Percentiles rank a stretch among this genome's conserved stretches.
phyloP scores from a whole-genome alignment of 2,888 invertebrate species.

The Caprella mutica region DNA sequence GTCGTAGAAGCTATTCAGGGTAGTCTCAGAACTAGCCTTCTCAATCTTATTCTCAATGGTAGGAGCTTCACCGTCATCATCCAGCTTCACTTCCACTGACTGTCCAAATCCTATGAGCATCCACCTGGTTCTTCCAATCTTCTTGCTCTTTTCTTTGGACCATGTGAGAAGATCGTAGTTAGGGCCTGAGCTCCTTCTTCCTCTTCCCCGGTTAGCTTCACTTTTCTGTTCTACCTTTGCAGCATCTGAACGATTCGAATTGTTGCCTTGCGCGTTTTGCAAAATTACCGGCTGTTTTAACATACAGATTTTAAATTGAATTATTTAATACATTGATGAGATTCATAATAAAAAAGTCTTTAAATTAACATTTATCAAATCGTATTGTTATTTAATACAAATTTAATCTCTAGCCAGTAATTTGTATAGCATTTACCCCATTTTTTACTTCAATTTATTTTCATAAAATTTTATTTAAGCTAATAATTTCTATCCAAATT shows the following conservation, averaged over 20 bases:
- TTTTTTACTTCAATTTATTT: no score
- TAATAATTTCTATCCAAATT: no score
- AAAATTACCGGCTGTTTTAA: no score
- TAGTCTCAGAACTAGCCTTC: background rate
- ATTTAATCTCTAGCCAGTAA: no score
- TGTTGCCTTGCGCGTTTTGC: no score
- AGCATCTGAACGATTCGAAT: no score
- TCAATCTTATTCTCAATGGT: background rate
- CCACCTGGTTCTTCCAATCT: background rate
- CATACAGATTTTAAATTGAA: background rate
- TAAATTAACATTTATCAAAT: no score
- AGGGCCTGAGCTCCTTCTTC: background rate
- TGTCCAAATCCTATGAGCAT: slow-evolving; percentile 9
- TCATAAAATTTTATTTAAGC: no score
- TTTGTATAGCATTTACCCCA: no score
- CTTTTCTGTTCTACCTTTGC: no score
- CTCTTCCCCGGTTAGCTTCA: background rate
- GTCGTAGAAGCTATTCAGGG: slow-evolving; percentile 1
- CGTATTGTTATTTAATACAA: no score
- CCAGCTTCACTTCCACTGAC: slow-evolving; percentile 5
- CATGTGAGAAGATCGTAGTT: background rate
- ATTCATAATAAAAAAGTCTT: background rate
- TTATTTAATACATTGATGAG: background rate
- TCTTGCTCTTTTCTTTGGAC: background rate
- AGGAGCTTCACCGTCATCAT: background rate